Percentiles rank a stretch among this genome's conserved stretches.
phyloP scores from a whole-genome alignment of 1,140 invertebrate species.

The Sipha flava region DNA sequence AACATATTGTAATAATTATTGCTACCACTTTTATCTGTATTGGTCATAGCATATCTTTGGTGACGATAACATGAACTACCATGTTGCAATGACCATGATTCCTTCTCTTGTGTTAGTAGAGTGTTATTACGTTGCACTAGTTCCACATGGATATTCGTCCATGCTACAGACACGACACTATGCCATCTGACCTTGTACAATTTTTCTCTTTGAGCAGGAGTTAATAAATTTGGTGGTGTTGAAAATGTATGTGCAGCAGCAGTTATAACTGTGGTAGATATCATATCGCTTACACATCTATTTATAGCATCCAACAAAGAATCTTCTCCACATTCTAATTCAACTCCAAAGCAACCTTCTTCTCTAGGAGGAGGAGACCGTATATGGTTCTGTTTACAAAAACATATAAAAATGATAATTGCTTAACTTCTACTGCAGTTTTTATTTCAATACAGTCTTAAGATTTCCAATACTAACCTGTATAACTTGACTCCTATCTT shows the following conservation, averaged over 20 bases:
- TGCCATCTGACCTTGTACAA: not conserved
- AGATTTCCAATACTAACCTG: no score
- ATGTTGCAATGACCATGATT: not conserved
- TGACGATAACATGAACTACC: not conserved
- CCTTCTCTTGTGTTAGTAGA: conserved; percentile 42
- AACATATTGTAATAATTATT: conserved; percentile 4
- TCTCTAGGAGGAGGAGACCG: no score
- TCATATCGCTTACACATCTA: conserved; percentile 12
- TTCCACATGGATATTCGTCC: conserved; percentile 89
- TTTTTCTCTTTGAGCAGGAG: conserved; percentile 68
- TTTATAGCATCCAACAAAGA: not conserved
- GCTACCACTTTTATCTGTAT: not conserved
- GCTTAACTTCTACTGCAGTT: no score
- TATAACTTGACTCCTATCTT: no score
- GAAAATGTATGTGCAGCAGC: not conserved
- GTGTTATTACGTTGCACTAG: conserved; percentile 76
- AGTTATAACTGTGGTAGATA: conserved; percentile 39
- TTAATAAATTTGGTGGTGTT: conserved; percentile 48
- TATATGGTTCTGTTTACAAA: not conserved
- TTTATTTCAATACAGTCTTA: no score
- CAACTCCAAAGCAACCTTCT: not conserved
- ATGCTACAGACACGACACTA: conserved; percentile 61
- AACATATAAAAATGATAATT: no score
- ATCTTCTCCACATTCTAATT: not conserved
- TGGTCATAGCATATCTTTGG: conserved; percentile 34